Percentiles rank a stretch among this genome's conserved stretches.
phyloP scores from a whole-genome alignment of 2,797 vertebrate species.

The Sus cebifrons region DNA sequence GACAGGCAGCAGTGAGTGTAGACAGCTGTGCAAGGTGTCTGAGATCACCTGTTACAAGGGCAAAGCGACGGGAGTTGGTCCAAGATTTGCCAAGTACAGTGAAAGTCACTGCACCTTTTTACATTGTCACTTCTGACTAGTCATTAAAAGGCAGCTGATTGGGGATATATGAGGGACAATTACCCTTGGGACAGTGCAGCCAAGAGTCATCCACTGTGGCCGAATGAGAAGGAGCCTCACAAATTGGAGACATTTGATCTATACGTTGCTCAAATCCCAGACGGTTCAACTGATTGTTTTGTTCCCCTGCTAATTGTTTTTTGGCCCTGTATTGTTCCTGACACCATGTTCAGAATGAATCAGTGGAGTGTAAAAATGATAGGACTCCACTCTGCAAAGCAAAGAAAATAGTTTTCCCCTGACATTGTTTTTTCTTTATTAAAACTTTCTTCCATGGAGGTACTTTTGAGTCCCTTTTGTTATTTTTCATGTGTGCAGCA shows the following conservation, averaged over 20 bases:
- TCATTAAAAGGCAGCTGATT: slow-evolving; percentile 81
- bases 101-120: slow-evolving; percentile 78
- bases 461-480: slow-evolving; percentile 48
- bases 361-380: slow-evolving; percentile 72
- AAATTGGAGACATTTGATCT: slow-evolving; percentile 81
- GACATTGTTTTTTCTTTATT: slow-evolving; percentile 69
- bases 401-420: slow-evolving; percentile 69
- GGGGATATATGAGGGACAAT: slow-evolving; percentile 82
- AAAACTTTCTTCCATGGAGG: slow-evolving; percentile 49
- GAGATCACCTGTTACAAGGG: slow-evolving; percentile 77
- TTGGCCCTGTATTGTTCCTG: slow-evolving; percentile 69
- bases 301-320: slow-evolving; percentile 80
- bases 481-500: not conserved
- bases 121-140: slow-evolving; percentile 76
- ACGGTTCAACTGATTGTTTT: slow-evolving; percentile 76
- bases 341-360: slow-evolving; percentile 76
- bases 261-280: slow-evolving; percentile 77
- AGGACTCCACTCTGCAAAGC: slow-evolving; percentile 21
- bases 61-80: slow-evolving; percentile 72
- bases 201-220: slow-evolving; percentile 72
- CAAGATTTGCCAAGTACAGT: slow-evolving; percentile 74
- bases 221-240: slow-evolving; percentile 77
- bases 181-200: slow-evolving; percentile 74
- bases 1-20: not conserved
- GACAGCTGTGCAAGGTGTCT: slow-evolving; percentile 10